Conservation (phyloP, 2,113 vertebrate genomes). For the Corythornis cristatus region DNA sequence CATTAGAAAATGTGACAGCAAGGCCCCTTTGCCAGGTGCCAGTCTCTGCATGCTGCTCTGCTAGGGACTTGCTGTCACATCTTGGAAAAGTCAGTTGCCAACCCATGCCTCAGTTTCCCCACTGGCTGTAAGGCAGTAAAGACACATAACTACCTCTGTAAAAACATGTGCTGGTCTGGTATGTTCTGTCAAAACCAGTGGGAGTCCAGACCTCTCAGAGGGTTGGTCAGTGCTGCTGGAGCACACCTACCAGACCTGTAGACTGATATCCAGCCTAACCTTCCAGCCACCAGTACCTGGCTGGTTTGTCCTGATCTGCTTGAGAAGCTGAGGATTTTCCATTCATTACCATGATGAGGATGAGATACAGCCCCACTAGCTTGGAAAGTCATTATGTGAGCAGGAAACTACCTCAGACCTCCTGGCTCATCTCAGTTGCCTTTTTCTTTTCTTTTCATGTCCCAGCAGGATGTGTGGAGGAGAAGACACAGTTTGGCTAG, state of each 20-base stretch:
- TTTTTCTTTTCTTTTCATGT: background rate
- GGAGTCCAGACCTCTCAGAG: background rate
- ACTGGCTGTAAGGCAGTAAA: background rate
- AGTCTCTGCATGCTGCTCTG: background rate
- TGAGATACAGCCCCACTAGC: background rate
- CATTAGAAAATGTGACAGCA: background rate
- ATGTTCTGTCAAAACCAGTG: background rate
- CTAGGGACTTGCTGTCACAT: background rate
- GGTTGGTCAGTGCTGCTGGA: background rate
- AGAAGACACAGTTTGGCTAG: background rate
- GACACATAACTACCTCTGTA: background rate
- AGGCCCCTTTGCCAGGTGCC: background rate
- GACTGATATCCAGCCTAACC: background rate
- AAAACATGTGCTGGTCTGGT: background rate
- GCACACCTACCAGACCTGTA: background rate
- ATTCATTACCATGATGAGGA: background rate
- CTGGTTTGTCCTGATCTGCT: background rate
- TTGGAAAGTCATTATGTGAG: background rate
- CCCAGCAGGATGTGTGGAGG: background rate
- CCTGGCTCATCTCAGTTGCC: background rate
- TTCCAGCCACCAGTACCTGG: background rate
- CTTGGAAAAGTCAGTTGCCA: background rate
- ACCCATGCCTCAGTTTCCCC: background rate
- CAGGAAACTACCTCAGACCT: background rate
- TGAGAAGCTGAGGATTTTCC: background rate